These are phyloP conservation scores for Cryptomyrus ogoouensis DNA, from an alignment of 2,113 vertebrate genomes.

Conservation along the genomic window DNA sequence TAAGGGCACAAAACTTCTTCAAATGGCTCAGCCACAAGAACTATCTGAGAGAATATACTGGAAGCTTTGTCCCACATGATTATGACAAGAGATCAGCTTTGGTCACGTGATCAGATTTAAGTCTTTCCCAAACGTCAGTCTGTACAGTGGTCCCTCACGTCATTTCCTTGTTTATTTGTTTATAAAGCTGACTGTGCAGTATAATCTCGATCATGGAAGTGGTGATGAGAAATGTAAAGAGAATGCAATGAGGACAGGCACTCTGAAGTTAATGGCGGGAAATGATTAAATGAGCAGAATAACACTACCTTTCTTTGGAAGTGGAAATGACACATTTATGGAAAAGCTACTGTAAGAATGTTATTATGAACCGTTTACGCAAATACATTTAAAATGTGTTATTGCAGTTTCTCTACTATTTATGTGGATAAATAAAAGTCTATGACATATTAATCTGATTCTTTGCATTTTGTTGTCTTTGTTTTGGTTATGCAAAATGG, in stretches of 20 bases:
- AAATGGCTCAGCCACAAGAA: not conserved
- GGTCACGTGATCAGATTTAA: slow-evolving; percentile 8
- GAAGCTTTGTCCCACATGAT: slow-evolving; percentile 2
- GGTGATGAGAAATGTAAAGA: slow-evolving; percentile 51
- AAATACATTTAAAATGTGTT: slow-evolving; percentile 96
- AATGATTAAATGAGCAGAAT: slow-evolving; percentile 72
- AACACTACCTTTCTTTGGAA: slow-evolving; percentile 78
- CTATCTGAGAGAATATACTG: not conserved
- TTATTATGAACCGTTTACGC: slow-evolving; percentile 79
- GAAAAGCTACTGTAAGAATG: slow-evolving; percentile 39
- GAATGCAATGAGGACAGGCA: not conserved
- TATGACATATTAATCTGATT: slow-evolving; percentile 57
- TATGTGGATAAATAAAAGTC: slow-evolving; percentile 92
- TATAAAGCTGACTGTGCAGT: slow-evolving; percentile 18
- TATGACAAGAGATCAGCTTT: slow-evolving; percentile 5
- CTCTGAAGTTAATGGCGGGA: slow-evolving; percentile 11
- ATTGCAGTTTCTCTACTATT: slow-evolving; percentile 97
- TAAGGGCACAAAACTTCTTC: not conserved
- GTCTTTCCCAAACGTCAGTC: slow-evolving; percentile 24
- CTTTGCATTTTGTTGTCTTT: not conserved
- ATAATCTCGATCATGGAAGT: slow-evolving; percentile 44
- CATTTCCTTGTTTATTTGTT: slow-evolving; percentile 23
- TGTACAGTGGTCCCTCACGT: slow-evolving; percentile 36
- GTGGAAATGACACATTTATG: slow-evolving; percentile 70
- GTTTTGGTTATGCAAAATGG: not conserved